Evolutionary conservation across 2,888 invertebrate species (phyloP), one percentile per base, ranked within the genome.

Genomic region (Pachymerium ferrugineum): DNA sequence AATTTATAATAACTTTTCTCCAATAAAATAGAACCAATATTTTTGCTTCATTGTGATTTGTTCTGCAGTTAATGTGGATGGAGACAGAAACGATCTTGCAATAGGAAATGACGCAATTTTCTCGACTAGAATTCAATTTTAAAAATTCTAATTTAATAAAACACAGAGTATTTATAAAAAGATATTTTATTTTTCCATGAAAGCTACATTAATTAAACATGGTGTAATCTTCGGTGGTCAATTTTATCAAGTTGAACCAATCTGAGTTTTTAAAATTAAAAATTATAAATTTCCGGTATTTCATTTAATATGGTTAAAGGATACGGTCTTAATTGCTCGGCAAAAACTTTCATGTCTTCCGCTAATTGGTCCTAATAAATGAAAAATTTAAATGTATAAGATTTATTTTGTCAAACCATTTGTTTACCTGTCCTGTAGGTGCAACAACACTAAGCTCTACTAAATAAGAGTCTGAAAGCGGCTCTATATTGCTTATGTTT

Each of bases 381-480:
- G 31, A 70, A 30, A 70, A 30, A 31, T 68, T 22, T n/a, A 3
- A 1, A 28, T 28, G 1, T 4, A 14, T 69, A 54, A 54, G 10
- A 8, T 10, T 10, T 10, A 54, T 54, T 54, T 54, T 14, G 16
- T 54, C 16, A 6, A 14, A n/a, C 12, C 12, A 4, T 70, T 38
- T 29, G 3, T 28, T 54, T 70, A 76, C 76, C 73, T 76, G 76
- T 12, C 76, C 76, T 0, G 76, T 73, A 4, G 76, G 76, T 3
- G 76, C 76, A 38, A 76, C 76, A 12, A 94, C 90, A 77, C 94
- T 95, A 77, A 97, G 85, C 83, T 97, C 97, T 0, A 97, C 97
- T 31, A 97, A 86, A 83, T 95, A 94, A 80, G 96, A 96, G 80
- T 92, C 91, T 0, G 94, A 93, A 78, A 97, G 89, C 0, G 94